Evolutionary conservation across 2,797 vertebrate species (phyloP).

Genomic region (Macrochelys suwanniensis): DNA sequence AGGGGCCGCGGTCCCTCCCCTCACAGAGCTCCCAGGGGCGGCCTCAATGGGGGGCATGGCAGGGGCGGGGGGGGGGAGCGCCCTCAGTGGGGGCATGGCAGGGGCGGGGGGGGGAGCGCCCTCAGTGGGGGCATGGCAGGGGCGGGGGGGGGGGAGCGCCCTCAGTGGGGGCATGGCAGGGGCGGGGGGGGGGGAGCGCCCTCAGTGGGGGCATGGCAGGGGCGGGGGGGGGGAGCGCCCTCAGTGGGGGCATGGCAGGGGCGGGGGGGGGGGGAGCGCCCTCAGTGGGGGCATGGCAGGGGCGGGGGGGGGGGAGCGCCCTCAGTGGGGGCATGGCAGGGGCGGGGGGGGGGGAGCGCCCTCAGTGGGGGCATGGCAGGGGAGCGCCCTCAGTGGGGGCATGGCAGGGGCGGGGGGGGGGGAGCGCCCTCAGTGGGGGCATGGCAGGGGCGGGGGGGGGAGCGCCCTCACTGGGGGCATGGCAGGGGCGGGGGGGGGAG

Average conservation of each 20-base stretch:
- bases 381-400: too few relatives aligned
- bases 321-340: neutral
- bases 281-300: neutral
- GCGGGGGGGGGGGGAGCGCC: accelerated
- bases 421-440: neutral
- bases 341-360: accelerated
- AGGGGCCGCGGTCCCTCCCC: neutral
- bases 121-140: accelerated
- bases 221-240: too few relatives aligned
- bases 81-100: accelerated
- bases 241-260: too few relatives aligned
- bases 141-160: too few relatives aligned
- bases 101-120: too few relatives aligned
- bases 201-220: too few relatives aligned
- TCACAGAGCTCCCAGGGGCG: neutral
- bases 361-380: neutral
- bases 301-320: neutral
- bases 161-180: neutral
- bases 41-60: neutral
- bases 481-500: too few relatives aligned
- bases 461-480: too few relatives aligned
- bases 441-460: neutral
- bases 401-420: too few relatives aligned
- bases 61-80: neutral
- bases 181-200: too few relatives aligned